These are phyloP conservation scores for Geotrupes spiniger DNA, from an alignment of 2,888 invertebrate genomes.

Conservation along the genomic window DNA sequence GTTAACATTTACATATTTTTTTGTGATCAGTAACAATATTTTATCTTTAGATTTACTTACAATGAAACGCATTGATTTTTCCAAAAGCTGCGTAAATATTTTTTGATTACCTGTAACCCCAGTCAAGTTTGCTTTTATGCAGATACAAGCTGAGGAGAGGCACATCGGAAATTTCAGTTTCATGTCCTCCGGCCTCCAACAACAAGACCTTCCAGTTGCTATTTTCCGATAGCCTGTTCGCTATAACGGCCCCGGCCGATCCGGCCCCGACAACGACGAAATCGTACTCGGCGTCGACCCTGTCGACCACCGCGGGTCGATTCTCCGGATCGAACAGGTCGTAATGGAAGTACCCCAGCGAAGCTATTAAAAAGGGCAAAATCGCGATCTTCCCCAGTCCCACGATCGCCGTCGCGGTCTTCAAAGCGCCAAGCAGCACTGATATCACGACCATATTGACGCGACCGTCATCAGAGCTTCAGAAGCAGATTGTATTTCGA, in stretches of 20 bases:
- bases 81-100: no score
- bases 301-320: constrained; percentile 66
- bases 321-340: constrained; percentile 83
- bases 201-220: constrained; percentile 76
- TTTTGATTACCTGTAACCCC: constrained; percentile 74
- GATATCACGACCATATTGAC: constrained; percentile 34
- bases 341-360: constrained; percentile 80
- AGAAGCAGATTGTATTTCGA: neutral
- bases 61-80: no score
- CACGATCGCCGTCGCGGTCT: constrained; percentile 66
- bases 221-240: constrained; percentile 75
- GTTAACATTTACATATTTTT: no score
- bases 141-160: constrained; percentile 82
- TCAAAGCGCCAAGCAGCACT: constrained; percentile 64
- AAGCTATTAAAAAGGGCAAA: constrained; percentile 71
- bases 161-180: constrained; percentile 83
- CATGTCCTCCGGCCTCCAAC: constrained; percentile 83
- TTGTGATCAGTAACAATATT: no score
- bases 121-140: constrained; percentile 86
- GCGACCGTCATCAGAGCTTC: neutral
- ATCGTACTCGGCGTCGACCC: constrained; percentile 70
- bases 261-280: constrained; percentile 82
- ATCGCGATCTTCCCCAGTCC: constrained; percentile 72
- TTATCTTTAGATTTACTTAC: no score
- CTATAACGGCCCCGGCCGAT: constrained; percentile 80